phyloP scores from a whole-genome alignment of 2,113 vertebrate species.

The Tyrannus savana region DNA sequence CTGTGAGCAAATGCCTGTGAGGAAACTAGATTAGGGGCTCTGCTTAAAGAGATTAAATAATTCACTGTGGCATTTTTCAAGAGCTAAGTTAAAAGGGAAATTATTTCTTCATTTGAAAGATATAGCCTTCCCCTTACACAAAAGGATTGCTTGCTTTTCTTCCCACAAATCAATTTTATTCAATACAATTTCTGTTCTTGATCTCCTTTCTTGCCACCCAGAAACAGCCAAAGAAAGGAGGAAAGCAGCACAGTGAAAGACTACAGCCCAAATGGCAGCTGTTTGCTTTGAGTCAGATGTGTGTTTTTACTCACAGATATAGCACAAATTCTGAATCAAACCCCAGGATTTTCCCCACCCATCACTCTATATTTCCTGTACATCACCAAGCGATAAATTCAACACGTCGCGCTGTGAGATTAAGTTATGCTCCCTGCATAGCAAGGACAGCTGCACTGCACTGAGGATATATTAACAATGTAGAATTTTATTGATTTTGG shows the following conservation, averaged over 20 bases:
- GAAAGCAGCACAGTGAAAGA: neutral
- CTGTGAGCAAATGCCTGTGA: neutral
- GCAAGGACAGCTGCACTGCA: constrained; percentile 65
- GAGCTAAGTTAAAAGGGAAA: neutral
- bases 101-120: neutral
- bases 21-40: neutral
- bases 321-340: constrained; percentile 42
- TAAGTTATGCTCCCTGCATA: constrained; percentile 48
- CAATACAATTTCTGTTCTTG: neutral
- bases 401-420: neutral
- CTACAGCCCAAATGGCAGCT: neutral
- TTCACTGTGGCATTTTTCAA: neutral
- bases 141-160: neutral
- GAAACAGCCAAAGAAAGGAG: neutral
- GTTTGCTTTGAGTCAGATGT: neutral
- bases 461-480: neutral
- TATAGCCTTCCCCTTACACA: neutral
- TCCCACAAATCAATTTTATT: neutral
- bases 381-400: constrained; percentile 28
- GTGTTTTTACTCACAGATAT: constrained; percentile 14
- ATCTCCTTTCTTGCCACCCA: neutral
- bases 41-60: neutral
- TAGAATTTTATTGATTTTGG: constrained; percentile 61
- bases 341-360: constrained; percentile 26
- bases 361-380: neutral